phyloP scores from a whole-genome alignment of 2,797 vertebrate species.

The Melanogrammus aeglefinus region DNA sequence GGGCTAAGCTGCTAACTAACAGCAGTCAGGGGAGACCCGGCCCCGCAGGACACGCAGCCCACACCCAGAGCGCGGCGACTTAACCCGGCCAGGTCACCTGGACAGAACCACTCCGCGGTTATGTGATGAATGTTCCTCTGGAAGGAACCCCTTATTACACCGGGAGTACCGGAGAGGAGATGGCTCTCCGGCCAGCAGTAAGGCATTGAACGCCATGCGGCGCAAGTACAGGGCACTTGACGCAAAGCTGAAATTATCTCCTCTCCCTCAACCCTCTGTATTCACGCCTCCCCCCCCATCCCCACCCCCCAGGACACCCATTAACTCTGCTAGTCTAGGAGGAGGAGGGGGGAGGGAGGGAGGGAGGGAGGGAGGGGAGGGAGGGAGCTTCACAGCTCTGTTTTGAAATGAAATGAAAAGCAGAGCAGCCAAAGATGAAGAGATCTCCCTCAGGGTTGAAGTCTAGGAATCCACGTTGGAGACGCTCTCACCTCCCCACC shows the following conservation, averaged over 20 bases:
- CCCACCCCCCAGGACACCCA: not conserved
- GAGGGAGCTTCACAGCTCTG: conserved; percentile 10
- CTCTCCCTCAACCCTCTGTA: not conserved
- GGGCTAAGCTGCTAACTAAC: conserved; percentile 57
- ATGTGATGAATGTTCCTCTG: too few species aligned
- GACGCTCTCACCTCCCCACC: not conserved
- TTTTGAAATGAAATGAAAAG: conserved; percentile 41
- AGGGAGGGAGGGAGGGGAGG: conserved; percentile 30
- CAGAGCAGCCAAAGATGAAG: conserved; percentile 28
- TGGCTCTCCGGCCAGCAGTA: too few species aligned
- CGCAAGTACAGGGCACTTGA: not conserved
- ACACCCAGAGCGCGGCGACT: conserved; percentile 30
- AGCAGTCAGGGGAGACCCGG: conserved; percentile 36
- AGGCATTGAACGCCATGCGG: too few species aligned
- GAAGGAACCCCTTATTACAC: too few species aligned
- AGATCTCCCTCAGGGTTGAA: conserved; percentile 21
- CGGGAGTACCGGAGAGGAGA: not conserved
- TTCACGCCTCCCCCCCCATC: too few species aligned
- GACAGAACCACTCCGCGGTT: too few species aligned
- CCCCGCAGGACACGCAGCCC: conserved; percentile 28
- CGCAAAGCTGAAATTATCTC: not conserved
- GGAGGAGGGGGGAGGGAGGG: not conserved
- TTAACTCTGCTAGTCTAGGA: not conserved
- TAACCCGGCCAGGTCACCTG: conserved; percentile 27
- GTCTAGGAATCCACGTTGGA: not conserved